A percentile compares a stretch with the other conserved stretches of the same genome.
These are phyloP conservation scores for Vesta saturnalis DNA, from an alignment of 2,888 invertebrate species.

Conservation along the genomic window DNA sequence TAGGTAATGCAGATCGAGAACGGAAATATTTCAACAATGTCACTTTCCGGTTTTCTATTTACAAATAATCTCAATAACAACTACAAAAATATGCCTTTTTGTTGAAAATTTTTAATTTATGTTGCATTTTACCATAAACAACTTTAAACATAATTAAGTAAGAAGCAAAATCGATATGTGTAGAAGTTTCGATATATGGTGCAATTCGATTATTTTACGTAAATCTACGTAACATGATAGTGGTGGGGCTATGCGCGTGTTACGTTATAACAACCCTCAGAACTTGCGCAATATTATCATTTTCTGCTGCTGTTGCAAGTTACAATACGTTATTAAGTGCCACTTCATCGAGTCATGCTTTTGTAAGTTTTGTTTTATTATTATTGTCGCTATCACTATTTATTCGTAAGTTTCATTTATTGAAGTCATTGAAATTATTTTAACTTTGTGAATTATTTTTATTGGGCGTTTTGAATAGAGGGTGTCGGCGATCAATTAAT, in stretches of 20 bases:
- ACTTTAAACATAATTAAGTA: background rate
- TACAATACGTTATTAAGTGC: constrained; percentile 23
- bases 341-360: constrained; percentile 33
- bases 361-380: constrained; percentile 32
- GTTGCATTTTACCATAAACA: background rate
- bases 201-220: background rate
- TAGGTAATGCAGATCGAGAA: no score
- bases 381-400: background rate
- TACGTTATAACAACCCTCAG: constrained; percentile 12
- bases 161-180: no score
- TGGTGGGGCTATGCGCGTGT: constrained; percentile 15
- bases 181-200: constrained; percentile 1
- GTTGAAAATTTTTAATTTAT: background rate
- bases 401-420: background rate
- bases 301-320: no score
- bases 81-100: no score
- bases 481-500: no score
- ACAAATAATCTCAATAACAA: no score
- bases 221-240: background rate
- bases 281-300: constrained; percentile 29
- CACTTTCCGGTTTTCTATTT: no score
- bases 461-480: no score
- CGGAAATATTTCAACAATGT: no score
- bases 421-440: no score
- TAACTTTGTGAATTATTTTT: no score